Evolutionary conservation across 2,113 vertebrate species (phyloP), one percentile per base, ranked within the genome.

Genomic region (Spilogale gracilis): DNA sequence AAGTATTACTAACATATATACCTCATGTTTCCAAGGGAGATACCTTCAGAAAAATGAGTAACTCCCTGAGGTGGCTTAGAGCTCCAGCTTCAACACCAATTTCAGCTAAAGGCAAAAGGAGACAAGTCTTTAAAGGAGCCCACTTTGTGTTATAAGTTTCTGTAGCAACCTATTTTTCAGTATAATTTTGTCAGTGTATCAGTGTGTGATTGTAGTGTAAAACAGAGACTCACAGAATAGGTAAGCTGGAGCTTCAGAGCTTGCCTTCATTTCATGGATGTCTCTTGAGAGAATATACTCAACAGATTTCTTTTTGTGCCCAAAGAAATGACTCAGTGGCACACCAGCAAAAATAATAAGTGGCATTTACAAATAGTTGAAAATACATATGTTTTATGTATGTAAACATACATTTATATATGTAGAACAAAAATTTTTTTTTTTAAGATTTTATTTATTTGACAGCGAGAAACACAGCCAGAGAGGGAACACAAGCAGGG

Each of bases 141-240:
- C 90, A 83, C 48, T 67, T 84, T 54, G 30, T 65, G 23, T 84
- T 84, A 38, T n/a, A 91, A 74, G 21, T 92, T 91, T 84, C 38
- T 83, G 11, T 78, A 71, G 45, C 60, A 92, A 83, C 45, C 2
- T 65, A n/a, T 76, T 81, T 94, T 91, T 84, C 23, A 56, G 8
- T 43, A 56, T 76, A 43, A 74, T 54, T 89, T 89, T 69, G 45
- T 85, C 48, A 50, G 30, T 76, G 17, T 63, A 12, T 71, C 52
- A 78, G 9, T 71, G 52, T 86, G 30, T 67, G 83, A 60, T 91
- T 89, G 78, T 89, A 63, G 30, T 38, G 30, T 88, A 43, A 13
- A 50, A 76, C 17, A 84, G 63, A 84, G n/a, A 67, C 82, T 71
- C 65, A 60, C 13, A 38, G 45, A 89, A 18, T 71, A 25, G 69